Evolutionary conservation across 2,113 vertebrate genomes (phyloP).

Genomic region (Ceyx cyanopectus): DNA sequence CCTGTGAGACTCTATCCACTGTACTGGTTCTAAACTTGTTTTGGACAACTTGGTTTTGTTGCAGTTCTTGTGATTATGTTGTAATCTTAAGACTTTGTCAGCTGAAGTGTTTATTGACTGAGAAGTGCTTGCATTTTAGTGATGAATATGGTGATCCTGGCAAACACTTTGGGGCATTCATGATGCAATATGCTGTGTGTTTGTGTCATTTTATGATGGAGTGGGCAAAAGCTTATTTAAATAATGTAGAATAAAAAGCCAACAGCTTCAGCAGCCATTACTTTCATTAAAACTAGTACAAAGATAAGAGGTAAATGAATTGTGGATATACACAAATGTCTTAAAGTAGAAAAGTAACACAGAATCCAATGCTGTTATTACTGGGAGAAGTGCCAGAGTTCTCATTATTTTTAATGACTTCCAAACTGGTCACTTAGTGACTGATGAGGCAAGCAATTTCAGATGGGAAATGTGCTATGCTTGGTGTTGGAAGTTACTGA

Average conservation of each 20-base stretch:
- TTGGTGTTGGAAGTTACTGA: background rate
- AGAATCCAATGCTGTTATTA: background rate
- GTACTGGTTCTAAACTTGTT: constrained; percentile 26
- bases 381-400: constrained; percentile 46
- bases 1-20: background rate
- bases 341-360: constrained; percentile 16
- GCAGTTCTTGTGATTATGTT: background rate
- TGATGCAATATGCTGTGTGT: constrained; percentile 13
- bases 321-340: constrained; percentile 18
- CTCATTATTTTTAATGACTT: constrained; percentile 58
- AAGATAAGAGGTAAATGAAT: constrained; percentile 33
- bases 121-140: constrained; percentile 27
- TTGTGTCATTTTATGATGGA: constrained; percentile 25
- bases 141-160: constrained; percentile 8
- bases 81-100: constrained; percentile 13
- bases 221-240: constrained; percentile 28
- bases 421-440: background rate
- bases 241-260: constrained; percentile 20
- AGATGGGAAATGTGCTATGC: background rate
- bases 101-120: constrained; percentile 57
- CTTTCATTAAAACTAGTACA: constrained; percentile 15
- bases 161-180: background rate
- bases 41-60: constrained; percentile 38
- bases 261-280: background rate
- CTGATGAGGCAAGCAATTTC: constrained; percentile 36